Conservation (phyloP, 2,888 invertebrate genomes). For the Vanessa cardui region DNA sequence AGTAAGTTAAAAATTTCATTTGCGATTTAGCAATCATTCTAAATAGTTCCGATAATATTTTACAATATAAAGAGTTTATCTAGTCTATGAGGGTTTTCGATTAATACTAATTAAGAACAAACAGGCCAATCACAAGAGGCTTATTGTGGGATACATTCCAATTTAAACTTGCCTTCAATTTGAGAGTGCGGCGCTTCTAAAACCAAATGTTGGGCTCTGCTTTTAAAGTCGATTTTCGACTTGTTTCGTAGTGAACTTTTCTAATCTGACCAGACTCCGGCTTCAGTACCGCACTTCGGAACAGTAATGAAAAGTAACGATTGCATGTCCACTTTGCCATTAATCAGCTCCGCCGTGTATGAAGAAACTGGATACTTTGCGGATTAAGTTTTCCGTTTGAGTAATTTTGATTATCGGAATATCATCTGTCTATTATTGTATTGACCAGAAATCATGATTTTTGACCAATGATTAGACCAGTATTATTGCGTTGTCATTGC, state of each 20-base stretch:
- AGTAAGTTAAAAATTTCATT: neutral
- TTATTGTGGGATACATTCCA: slow-evolving; percentile 82
- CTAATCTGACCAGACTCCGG: slow-evolving; percentile 78
- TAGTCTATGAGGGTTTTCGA: slow-evolving; percentile 67
- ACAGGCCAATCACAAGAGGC: slow-evolving; percentile 81
- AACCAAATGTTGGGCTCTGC: slow-evolving; percentile 78
- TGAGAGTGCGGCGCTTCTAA: slow-evolving; percentile 70
- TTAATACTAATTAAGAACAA: slow-evolving; percentile 82
- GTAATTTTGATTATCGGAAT: slow-evolving; percentile 2
- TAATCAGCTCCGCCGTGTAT: slow-evolving; percentile 66
- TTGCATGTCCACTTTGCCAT: slow-evolving; percentile 78
- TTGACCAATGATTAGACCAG: too few species aligned
- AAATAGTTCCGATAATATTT: slow-evolving; percentile 49
- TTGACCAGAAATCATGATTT: too few species aligned
- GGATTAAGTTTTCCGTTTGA: slow-evolving; percentile 23
- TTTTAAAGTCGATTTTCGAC: slow-evolving; percentile 81
- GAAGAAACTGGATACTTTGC: slow-evolving; percentile 29
- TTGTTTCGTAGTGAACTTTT: slow-evolving; percentile 76
- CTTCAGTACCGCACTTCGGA: slow-evolving; percentile 76
- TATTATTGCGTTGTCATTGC: too few species aligned
- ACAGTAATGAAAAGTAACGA: slow-evolving; percentile 83
- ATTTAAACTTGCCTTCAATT: slow-evolving; percentile 81
- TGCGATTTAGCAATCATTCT: slow-evolving; percentile 22
- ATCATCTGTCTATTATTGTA: neutral
- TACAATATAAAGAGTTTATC: slow-evolving; percentile 49